phyloP scores from a whole-genome alignment of 2,113 vertebrate species.

The Sisor rabdophorus region DNA sequence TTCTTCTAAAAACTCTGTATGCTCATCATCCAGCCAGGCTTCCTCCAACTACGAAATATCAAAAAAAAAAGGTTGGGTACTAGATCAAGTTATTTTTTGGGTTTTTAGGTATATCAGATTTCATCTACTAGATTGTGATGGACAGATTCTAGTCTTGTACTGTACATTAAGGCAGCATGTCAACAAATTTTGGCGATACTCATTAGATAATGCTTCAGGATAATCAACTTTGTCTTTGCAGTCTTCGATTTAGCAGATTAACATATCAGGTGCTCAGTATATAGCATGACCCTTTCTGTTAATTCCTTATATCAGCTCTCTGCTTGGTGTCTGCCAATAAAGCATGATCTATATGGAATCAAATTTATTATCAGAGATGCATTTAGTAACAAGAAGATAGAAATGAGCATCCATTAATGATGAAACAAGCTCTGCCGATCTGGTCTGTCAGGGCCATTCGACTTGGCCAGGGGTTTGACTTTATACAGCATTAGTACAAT shows the following conservation, averaged over 20 bases:
- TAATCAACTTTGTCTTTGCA: slow-evolving; percentile 29
- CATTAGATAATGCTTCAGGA: slow-evolving; percentile 11
- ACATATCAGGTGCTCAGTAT: slow-evolving; percentile 26
- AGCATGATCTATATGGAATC: slow-evolving; percentile 57
- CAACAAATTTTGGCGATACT: slow-evolving; percentile 4
- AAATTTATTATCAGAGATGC: slow-evolving; percentile 61
- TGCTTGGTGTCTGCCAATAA: slow-evolving; percentile 52
- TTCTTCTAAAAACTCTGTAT: slow-evolving; percentile 94
- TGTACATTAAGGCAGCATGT: not conserved
- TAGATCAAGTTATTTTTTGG: no score
- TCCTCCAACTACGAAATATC: slow-evolving; percentile 82
- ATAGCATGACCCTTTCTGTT: slow-evolving; percentile 50
- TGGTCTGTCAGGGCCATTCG: slow-evolving; percentile 51
- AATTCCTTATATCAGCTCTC: slow-evolving; percentile 58
- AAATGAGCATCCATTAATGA: slow-evolving; percentile 44
- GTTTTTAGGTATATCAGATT: no score
- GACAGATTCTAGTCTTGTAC: not conserved
- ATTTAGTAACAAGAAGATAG: slow-evolving; percentile 61
- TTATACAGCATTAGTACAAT: slow-evolving; percentile 67
- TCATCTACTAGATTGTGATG: not conserved
- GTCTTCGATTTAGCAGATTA: slow-evolving; percentile 35
- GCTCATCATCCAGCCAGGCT: slow-evolving; percentile 96
- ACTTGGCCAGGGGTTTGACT: slow-evolving; percentile 61
- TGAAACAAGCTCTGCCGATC: slow-evolving; percentile 51
- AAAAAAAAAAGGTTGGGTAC: not conserved